Evolutionary conservation across 2,113 vertebrate species (phyloP), one percentile per base, ranked within the genome.

Genomic region (Hylia prasina): DNA sequence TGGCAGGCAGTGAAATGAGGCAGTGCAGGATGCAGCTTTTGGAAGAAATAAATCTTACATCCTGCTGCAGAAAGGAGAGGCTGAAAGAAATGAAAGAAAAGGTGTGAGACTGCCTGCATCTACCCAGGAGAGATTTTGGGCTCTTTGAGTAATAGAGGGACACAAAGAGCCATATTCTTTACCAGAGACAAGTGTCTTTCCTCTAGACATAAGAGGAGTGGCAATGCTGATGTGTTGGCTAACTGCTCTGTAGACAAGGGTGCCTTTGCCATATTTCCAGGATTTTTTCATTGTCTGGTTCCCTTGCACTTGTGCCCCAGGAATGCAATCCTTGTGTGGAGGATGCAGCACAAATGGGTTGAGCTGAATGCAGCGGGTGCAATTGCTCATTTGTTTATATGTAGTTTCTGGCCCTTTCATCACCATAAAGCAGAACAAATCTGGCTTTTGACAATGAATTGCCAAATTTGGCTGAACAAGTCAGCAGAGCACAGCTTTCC

Each of bases 351-450:
- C 69, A 66, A 83, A 35, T 4, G 30, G 54, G 40, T 78, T 0
- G 1, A 47, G 30, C 45, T 45, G 78, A 70, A 58, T 78, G 58
- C 70, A 24, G 48, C 0, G 4, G 27, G 53, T 68, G 64, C 65
- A 3, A 16, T 45, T 19, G 42, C 56, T 92, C 22, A 1, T 78
- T 95, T 92, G 82, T 85, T 96, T 88, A 24, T 37, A 11, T 21
- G 22, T 63, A 53, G 44, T 56, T 95, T 91, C 50, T 94, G 72
- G 17, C 48, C 44, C n/a, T 94, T 96, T 94, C 88, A 68, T 90
- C 76, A 89, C 56, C 27, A 17, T 61, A 89, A 86, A 82, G 85
- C 88, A 90, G 90, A 84, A 90, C 50, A 93, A 93, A 93, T 89
- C 65, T 73, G 76, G 37, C 64, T 90, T 75, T 90, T 93, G 65